Evolutionary conservation across 2,797 vertebrate genomes (phyloP), one percentile per base, ranked within the genome.

Genomic region (Pelodytes ibericus): DNA sequence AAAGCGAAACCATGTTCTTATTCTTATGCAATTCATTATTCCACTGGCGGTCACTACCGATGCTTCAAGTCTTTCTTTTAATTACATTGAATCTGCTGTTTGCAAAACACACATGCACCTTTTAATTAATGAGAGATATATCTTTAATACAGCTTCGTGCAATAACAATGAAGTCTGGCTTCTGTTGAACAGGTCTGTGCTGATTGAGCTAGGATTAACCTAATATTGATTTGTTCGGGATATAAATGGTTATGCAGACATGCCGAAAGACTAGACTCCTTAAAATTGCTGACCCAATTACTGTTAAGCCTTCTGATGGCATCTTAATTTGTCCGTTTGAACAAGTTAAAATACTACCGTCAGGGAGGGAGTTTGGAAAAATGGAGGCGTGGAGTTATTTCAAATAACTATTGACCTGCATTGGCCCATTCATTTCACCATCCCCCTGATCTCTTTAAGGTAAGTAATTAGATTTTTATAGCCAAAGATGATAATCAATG

Each of bases 391-490:
- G 80, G 74, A 72, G 86, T 84, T 86, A 86, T 84, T 82, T 89
- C 81, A 85, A 88, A 88, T 85, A 89, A 86, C 82, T 81, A 70
- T 81, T 82, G 77, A 83, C 81, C 82, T 83, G 72, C 77, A 81
- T 80, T 78, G 69, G 79, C 78, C 75, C 81, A 76, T 82, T 85
- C 63, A 78, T 86, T 87, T 87, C 84, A 81, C 70, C n/a, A n/a
- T 81, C 82, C 62, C 41, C 80, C 73, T 60, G 51, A 76, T 84
- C 64, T 49, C 82, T 80, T 86, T 71, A 77, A 83, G 75, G 82
- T 82, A 87, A 87, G 80, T 86, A 89, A 86, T 86, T 84, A 83
- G 82, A 82, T 86, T 89, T 86, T 87, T 88, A 87, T 82, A 81
- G 76, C 82, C 66, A 78, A 72, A 73, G 76, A 81, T 81, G 56